These are phyloP conservation scores for Caenorhabditis latens DNA, from an alignment of 1,140 invertebrate genomes.

Conservation along the genomic window DNA sequence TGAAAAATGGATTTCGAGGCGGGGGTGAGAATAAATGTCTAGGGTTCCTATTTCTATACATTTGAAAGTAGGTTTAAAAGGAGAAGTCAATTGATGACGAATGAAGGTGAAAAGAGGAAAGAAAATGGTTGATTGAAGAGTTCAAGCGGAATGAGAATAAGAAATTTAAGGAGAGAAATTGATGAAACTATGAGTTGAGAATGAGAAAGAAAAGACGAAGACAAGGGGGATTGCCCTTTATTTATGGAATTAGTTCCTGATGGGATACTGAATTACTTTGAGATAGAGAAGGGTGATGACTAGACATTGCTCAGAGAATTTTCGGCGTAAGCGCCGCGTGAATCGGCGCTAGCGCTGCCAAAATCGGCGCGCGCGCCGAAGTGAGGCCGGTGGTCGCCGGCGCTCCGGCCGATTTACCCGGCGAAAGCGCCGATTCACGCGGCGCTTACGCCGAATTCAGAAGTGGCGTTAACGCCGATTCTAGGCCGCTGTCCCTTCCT, in stretches of 20 bases:
- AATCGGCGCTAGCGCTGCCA: too few relatives aligned
- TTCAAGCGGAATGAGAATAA: background rate
- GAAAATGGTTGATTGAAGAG: background rate
- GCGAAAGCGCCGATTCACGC: too few relatives aligned
- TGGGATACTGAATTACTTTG: background rate
- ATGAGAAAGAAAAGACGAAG: background rate
- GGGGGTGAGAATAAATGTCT: background rate
- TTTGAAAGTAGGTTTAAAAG: slow-evolving; percentile 3
- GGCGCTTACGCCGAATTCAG: too few relatives aligned
- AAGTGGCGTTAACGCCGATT: too few relatives aligned
- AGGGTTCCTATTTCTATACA: background rate
- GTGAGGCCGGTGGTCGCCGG: too few relatives aligned
- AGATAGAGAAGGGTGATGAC: too few relatives aligned
- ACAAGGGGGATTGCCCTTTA: background rate
- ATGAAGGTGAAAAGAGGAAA: background rate
- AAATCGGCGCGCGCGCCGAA: too few relatives aligned
- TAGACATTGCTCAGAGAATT: too few relatives aligned
- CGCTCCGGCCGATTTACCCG: too few relatives aligned
- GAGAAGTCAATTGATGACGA: slow-evolving; percentile 27
- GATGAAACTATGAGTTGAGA: background rate
- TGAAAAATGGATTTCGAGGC: background rate
- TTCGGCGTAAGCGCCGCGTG: too few relatives aligned
- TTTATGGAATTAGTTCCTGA: slow-evolving; percentile 12
- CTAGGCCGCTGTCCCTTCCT: too few relatives aligned
- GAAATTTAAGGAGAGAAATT: background rate